Conservation (phyloP, 1,140 invertebrate species). For the Sitophilus oryzae region DNA sequence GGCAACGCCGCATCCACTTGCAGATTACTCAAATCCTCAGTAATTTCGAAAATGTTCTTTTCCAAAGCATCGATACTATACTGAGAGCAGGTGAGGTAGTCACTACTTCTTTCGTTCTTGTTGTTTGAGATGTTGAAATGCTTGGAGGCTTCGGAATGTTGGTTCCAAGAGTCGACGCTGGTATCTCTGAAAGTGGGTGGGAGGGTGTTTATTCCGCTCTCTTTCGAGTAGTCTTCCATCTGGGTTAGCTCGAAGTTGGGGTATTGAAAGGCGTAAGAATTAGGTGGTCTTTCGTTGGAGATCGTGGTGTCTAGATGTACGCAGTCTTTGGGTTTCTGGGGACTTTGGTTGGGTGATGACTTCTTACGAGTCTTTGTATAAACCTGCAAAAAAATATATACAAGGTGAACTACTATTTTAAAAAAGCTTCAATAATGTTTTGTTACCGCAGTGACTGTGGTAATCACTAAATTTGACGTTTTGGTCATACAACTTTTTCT, state of each 20-base stretch:
- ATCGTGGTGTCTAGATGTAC: not conserved
- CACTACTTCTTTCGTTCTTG: constrained; percentile 32
- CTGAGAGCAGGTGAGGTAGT: constrained; percentile 38
- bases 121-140: not conserved
- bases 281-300: constrained; percentile 5
- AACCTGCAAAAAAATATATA: not conserved
- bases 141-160: too few species aligned
- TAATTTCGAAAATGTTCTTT: constrained; percentile 33
- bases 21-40: constrained; percentile 23
- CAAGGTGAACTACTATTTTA: not conserved
- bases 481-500: too few species aligned
- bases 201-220: constrained; percentile 35
- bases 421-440: too few species aligned
- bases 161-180: not conserved
- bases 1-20: constrained; percentile 1
- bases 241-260: too few species aligned
- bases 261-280: not conserved
- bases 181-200: constrained; percentile 16
- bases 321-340: not conserved
- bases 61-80: constrained; percentile 28
- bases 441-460: too few species aligned
- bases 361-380: not conserved
- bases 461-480: too few species aligned
- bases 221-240: constrained; percentile 29
- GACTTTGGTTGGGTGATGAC: constrained; percentile 3